A percentile compares a stretch with the other conserved stretches of the same genome.
Evolutionary conservation across 1,140 invertebrate species (phyloP).

Genomic region (Archivesica marissinica): DNA sequence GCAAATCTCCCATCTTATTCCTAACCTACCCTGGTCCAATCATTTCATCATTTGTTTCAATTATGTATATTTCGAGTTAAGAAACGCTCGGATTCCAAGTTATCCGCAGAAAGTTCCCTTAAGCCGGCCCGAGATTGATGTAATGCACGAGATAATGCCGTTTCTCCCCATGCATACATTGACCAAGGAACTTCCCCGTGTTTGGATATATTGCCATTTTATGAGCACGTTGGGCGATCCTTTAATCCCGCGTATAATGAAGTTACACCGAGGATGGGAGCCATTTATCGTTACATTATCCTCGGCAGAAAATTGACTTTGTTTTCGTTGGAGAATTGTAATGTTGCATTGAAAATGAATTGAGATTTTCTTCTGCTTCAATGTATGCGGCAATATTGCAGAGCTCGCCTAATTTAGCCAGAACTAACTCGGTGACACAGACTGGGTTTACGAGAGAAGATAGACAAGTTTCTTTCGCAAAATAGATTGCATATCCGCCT

Average conservation of each 20-base stretch:
- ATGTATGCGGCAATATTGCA: constrained; percentile 22
- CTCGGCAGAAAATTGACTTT: constrained; percentile 54
- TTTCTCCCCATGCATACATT: constrained; percentile 45
- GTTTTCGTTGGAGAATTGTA: constrained; percentile 52
- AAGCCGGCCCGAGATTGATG: constrained; percentile 35
- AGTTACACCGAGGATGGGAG: constrained; percentile 49
- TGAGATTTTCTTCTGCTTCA: background rate
- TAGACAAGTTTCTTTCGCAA: too few species aligned
- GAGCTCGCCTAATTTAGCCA: constrained; percentile 19
- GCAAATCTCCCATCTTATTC: background rate
- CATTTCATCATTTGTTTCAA: constrained; percentile 56
- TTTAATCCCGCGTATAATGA: constrained; percentile 61
- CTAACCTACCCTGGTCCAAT: background rate
- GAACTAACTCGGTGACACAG: constrained; percentile 11
- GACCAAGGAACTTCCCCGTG: constrained; percentile 4
- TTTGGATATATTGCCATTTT: constrained; percentile 50
- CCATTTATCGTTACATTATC: constrained; percentile 54
- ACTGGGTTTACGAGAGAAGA: too few species aligned
- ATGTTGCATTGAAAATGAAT: background rate
- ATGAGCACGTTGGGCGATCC: constrained; percentile 10
- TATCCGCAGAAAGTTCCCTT: constrained; percentile 38
- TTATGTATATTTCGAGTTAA: constrained; percentile 44
- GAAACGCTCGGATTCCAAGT: constrained; percentile 3
- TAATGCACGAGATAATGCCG: background rate
- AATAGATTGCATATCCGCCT: too few species aligned